Base-by-base conservation (phyloP, 92 coral and sea anemone species). In the Phenganax subtilis region DNA sequence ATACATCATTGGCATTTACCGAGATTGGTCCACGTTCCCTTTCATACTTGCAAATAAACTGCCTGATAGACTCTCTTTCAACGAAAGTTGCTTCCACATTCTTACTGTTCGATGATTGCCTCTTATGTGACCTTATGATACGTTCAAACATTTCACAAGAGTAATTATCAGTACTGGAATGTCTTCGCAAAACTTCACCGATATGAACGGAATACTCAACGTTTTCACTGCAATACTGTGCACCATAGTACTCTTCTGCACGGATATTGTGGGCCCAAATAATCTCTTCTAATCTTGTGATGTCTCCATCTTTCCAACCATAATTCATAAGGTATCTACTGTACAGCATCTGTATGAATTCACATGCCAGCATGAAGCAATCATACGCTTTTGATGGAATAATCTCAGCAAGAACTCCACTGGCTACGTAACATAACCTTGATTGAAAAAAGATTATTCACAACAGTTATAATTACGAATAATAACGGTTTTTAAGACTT, bases 171-270 rank as follows among this genome's bases (percentile, higher is more conserved):
- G 51, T 12, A 28, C 78, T 44, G 12, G 87, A 78, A 61, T 85
- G 87, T 2, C 87, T 62, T 12, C 25, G 30, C 12, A 85, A 37
- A 29, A 55, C 87, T 44, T 85, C 87, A 30, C 58, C 63, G 4
- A 60, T 8, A 56, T 85, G 87, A 1, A 77, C 78, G 6, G 87
- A 68, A 55, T 77, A 85, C 64, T 85, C 87, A 4, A 85, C 17
- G 44, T 85, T 77, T 63, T 85, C 87, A n/a, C 58, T 77, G 61
- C 87, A 85, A n/a, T 12, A 27, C 3, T 10, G 2, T 4, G 3
- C 47, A 56, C 91, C 96, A 81, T 91, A 91, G 16, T 73, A 89
- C 56, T 91, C 92, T 37, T 91, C 92, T 57, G 90, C 90, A 51
- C 59, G 60, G 57, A 91, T 71, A 54, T 88, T 89, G 82, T 89